These are phyloP conservation scores for Halictus quadricinctus DNA, from an alignment of 2,888 invertebrate species.

Conservation along the genomic window DNA sequence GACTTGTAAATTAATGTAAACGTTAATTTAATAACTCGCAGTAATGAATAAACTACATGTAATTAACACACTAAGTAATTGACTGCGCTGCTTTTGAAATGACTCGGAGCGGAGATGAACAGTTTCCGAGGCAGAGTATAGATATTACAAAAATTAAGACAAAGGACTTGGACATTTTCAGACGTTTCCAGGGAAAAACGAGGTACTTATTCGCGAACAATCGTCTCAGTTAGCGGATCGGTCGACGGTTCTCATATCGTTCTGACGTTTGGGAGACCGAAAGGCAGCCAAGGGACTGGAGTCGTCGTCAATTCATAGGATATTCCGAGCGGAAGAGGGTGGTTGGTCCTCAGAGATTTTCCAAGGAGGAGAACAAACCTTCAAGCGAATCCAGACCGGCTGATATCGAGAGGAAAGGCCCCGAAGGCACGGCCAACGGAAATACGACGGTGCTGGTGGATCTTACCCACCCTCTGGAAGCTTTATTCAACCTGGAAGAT, in stretches of 20 bases:
- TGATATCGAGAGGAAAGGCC: conserved; percentile 59
- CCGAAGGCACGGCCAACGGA: conserved; percentile 43
- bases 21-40: background rate
- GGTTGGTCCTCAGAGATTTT: conserved; percentile 51
- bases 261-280: conserved; percentile 4
- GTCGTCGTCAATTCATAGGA: conserved; percentile 39
- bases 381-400: conserved; percentile 51
- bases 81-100: background rate
- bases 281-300: conserved; percentile 17
- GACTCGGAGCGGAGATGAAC: background rate
- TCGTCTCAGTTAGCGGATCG: conserved; percentile 3
- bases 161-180: background rate
- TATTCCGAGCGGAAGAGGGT: conserved; percentile 44
- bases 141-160: background rate
- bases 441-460: conserved; percentile 47
- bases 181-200: background rate
- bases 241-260: conserved; percentile 18
- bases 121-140: background rate
- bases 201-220: background rate
- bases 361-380: conserved; percentile 61
- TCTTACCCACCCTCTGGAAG: conserved; percentile 30
- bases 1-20: background rate
- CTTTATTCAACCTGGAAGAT: conserved; percentile 60
- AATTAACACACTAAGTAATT: background rate
- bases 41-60: background rate